Base-by-base conservation (phyloP, 2,113 vertebrate genomes). In the Gallinago jamesoni region DNA sequence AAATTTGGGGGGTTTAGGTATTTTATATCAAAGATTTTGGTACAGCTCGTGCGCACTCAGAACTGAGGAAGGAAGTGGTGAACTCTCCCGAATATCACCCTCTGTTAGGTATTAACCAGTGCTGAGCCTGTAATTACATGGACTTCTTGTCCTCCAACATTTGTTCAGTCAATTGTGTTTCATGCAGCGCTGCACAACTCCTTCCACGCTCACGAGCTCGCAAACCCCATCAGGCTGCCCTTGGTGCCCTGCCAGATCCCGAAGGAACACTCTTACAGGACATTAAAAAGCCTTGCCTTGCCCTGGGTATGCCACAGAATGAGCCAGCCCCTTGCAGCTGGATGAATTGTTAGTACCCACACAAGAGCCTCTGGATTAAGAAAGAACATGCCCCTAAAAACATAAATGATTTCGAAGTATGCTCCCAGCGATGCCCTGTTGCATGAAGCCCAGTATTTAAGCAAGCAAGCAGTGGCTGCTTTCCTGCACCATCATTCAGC, bases 121-220 rank as follows among this genome's bases (percentile, higher is more conserved):
- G 1, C 62, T 12, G 6, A 56, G 69, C 27, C 30, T 31, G 2
- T 90, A 92, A 96, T 94, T 97, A 96, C 89, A 87, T 19, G 88
- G 81, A 86, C 75, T 82, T 89, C 87, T 93, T 78, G 87, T 89
- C 84, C 84, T 84, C 75, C 89, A 92, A 96, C 76, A 89, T 90
- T 96, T 94, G 85, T 91, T 94, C 67, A 43, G 75, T 63, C 72
- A 77, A 59, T 60, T 89, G 81, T 64, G 59, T 67, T 87, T 92
- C 86, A 94, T 28, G 87, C 76, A 92, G 89, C 4, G 14, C 78
- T 89, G 96, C 74, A 82, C 83, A 94, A 87, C 64, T 84, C 82
- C 67, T 92, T 89, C 87, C 76, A 90, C 47, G n/a, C 66, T 91
- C 72, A 76, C 15, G 57, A 55, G 45, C 76, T 63, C 13, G 1